These are phyloP conservation scores for Marmota monax DNA, from an alignment of 2,113 vertebrate genomes.

Conservation along the genomic window DNA sequence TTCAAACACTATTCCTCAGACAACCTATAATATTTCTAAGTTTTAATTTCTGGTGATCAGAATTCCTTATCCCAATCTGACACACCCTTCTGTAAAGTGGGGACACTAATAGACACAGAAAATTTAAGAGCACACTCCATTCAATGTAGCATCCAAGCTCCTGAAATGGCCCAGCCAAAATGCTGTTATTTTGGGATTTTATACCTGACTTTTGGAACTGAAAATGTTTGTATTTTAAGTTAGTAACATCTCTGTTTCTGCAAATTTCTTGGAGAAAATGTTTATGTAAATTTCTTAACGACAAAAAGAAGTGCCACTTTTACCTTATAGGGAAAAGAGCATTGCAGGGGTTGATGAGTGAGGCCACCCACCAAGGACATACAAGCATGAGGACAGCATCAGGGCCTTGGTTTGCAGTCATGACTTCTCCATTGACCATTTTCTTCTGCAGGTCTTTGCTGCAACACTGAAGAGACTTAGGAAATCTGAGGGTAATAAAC, in stretches of 20 bases:
- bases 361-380: neutral
- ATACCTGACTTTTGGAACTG: neutral
- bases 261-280: neutral
- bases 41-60: neutral
- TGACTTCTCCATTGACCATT: neutral
- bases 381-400: neutral
- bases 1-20: neutral
- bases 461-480: neutral
- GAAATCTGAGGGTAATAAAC: neutral
- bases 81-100: neutral
- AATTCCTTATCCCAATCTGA: neutral
- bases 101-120: neutral
- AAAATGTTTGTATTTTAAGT: neutral
- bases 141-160: neutral
- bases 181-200: neutral
- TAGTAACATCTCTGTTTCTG: neutral
- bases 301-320: neutral
- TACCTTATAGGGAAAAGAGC: neutral
- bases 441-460: neutral
- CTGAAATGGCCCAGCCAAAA: neutral
- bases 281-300: neutral
- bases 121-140: neutral
- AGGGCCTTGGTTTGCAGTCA: neutral
- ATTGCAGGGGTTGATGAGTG: neutral
- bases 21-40: neutral